A percentile compares a stretch with the other conserved stretches of the same genome.
Evolutionary conservation across 2,888 invertebrate species (phyloP).

Genomic region (Hesperia comma): DNA sequence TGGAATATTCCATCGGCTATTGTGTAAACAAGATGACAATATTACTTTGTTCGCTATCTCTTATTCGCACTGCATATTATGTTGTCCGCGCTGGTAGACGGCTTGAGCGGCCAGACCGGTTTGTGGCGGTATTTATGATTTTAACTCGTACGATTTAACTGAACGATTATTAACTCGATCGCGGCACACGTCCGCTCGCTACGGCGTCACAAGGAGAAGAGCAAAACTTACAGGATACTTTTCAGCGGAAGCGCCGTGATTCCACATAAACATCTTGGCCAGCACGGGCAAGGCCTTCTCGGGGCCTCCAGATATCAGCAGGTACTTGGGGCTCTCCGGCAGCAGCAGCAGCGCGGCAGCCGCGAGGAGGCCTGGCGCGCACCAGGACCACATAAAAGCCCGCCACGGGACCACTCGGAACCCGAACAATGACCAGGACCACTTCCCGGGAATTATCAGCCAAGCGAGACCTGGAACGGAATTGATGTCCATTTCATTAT

Average conservation of each 20-base stretch:
- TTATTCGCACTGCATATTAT: too few relatives aligned
- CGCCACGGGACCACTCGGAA: conserved; percentile 89
- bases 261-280: conserved; percentile 83
- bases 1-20: too few relatives aligned
- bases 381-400: conserved; percentile 86
- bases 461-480: conserved; percentile 85
- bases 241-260: conserved; percentile 52
- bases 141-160: too few relatives aligned
- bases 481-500: not conserved
- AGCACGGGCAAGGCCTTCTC: conserved; percentile 85
- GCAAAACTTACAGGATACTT: conserved; percentile 76
- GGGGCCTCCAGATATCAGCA: conserved; percentile 85
- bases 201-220: too few relatives aligned
- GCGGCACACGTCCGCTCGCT: too few relatives aligned
- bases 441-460: conserved; percentile 85
- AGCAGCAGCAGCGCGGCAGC: conserved; percentile 81
- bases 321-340: conserved; percentile 91
- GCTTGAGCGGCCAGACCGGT: too few relatives aligned
- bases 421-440: conserved; percentile 68
- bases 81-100: too few relatives aligned
- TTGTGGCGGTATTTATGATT: too few relatives aligned
- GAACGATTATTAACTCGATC: too few relatives aligned
- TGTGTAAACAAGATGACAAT: too few relatives aligned
- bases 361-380: conserved; percentile 85
- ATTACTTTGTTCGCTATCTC: too few relatives aligned